A percentile compares a stretch with the other conserved stretches of the same genome.
Evolutionary conservation across 2,113 vertebrate species (phyloP).

Genomic region (Apteryx owenii): DNA sequence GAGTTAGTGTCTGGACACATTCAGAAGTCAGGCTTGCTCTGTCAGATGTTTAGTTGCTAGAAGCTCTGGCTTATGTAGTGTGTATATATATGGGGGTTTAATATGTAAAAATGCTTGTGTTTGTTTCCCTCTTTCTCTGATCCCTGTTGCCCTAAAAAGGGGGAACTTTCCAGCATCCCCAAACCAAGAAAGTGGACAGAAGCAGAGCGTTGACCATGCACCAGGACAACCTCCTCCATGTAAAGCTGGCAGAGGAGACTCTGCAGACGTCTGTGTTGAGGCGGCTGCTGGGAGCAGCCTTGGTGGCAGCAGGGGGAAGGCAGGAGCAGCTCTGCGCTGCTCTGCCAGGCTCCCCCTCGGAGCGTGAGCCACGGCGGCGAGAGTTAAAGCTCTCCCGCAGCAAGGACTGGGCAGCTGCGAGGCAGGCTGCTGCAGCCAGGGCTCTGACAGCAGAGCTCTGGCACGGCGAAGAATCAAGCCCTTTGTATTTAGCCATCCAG

Average conservation of each 20-base stretch:
- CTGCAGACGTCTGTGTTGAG: not conserved
- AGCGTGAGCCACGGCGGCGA: rapidly evolving
- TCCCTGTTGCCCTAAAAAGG: not conserved
- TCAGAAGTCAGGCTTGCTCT: not conserved
- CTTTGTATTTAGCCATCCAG: conserved; percentile 61
- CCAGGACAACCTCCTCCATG: not conserved
- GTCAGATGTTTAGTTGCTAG: not conserved
- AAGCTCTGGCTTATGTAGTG: not conserved
- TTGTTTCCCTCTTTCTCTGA: not conserved
- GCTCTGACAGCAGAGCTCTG: not conserved
- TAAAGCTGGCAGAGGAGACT: not conserved
- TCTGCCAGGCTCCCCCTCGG: rapidly evolving
- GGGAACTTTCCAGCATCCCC: rapidly evolving
- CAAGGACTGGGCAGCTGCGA: not conserved
- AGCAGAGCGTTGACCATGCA: not conserved
- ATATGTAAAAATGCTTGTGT: not conserved
- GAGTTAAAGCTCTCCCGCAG: not conserved
- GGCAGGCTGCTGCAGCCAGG: not conserved
- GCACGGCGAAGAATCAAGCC: conserved; percentile 42
- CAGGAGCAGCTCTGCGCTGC: rapidly evolving
- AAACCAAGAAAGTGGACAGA: not conserved
- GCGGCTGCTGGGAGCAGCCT: not conserved
- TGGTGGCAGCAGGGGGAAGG: not conserved
- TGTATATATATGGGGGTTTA: not conserved
- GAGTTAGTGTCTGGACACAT: not conserved